A percentile compares a stretch with the other conserved stretches of the same genome.
Conservation (phyloP, 2,113 vertebrate genomes). For the Malurus melanocephalus region DNA sequence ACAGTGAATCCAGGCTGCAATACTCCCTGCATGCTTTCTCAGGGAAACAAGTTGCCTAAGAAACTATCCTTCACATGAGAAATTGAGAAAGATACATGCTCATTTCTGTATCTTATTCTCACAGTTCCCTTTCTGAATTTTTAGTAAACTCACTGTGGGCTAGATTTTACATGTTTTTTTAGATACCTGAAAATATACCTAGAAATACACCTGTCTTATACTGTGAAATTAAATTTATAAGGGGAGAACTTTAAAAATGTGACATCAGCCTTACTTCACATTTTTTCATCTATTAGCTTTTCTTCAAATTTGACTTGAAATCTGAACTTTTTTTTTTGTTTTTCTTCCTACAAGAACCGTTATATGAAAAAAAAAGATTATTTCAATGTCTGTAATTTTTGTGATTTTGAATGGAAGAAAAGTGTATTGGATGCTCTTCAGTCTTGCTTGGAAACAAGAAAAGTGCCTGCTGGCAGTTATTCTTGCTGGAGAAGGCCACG, state of each 20-base stretch:
- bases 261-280: not conserved
- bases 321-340: not conserved
- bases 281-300: not conserved
- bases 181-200: not conserved
- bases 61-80: not conserved
- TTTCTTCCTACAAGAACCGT: not conserved
- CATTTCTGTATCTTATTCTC: not conserved
- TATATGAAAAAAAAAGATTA: not conserved
- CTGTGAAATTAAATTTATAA: not conserved
- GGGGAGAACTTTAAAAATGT: not conserved
- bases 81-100: not conserved
- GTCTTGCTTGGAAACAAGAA: not conserved
- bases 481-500: not conserved
- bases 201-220: not conserved
- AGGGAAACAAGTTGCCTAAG: not conserved
- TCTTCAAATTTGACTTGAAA: not conserved
- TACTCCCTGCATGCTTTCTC: not conserved
- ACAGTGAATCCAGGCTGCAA: not conserved
- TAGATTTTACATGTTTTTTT: not conserved
- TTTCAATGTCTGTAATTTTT: not conserved
- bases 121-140: not conserved
- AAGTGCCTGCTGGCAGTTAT: not conserved
- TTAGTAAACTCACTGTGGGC: too few relatives aligned
- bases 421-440: not conserved
- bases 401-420: not conserved